Evolutionary conservation across 2,113 vertebrate genomes (phyloP).

Genomic region (Gymnorhina tibicen): DNA sequence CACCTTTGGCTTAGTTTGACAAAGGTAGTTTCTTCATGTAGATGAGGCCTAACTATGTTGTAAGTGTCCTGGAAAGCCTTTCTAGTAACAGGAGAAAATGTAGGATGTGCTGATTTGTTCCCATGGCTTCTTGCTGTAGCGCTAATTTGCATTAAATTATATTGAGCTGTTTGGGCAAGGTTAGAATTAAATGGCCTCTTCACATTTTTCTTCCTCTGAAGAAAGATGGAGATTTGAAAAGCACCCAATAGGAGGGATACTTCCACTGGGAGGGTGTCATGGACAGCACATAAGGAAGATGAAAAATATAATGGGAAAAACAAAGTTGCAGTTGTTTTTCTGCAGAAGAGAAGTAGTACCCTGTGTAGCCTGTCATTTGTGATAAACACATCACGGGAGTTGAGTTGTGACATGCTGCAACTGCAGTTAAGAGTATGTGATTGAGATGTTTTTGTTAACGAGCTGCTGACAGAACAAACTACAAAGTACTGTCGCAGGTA

Average conservation of each 20-base stretch:
- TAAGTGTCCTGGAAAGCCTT: background rate
- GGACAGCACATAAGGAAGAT: background rate
- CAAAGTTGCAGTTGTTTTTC: background rate
- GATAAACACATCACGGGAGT: background rate
- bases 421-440: background rate
- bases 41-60: background rate
- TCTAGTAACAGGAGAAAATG: background rate
- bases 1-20: background rate
- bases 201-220: background rate
- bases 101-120: background rate
- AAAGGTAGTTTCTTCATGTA: background rate
- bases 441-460: background rate
- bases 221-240: background rate
- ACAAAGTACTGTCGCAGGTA: background rate
- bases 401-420: background rate
- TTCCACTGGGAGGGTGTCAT: background rate
- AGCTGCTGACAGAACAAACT: background rate
- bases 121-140: background rate
- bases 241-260: background rate
- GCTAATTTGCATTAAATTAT: background rate
- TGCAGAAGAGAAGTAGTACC: background rate
- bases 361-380: background rate
- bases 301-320: background rate
- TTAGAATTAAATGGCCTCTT: background rate
- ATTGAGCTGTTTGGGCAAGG: background rate